These are phyloP conservation scores for Chauna torquata DNA, from an alignment of 2,113 vertebrate species.

Conservation along the genomic window DNA sequence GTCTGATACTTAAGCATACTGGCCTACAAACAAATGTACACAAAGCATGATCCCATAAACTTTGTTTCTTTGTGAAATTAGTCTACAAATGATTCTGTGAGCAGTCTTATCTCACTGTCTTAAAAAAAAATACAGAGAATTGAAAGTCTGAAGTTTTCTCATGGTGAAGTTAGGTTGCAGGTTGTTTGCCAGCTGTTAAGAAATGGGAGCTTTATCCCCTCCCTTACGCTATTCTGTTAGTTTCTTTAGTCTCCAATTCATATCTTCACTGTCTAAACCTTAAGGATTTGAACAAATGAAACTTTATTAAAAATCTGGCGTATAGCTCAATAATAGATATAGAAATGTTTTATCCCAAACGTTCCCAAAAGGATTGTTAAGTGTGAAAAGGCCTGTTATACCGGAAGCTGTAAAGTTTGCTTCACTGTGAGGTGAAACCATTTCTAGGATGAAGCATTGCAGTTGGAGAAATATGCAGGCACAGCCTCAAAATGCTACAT, in stretches of 20 bases:
- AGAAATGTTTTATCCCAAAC: background rate
- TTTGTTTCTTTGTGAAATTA: background rate
- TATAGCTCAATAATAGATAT: background rate
- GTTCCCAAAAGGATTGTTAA: background rate
- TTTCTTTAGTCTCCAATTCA: background rate
- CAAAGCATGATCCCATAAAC: background rate
- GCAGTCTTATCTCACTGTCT: background rate
- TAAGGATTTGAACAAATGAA: background rate
- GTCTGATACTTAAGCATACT: background rate
- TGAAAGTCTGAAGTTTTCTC: background rate
- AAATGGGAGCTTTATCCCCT: background rate
- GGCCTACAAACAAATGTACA: background rate
- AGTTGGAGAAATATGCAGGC: background rate
- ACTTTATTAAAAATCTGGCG: background rate
- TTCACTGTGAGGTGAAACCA: background rate
- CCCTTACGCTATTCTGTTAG: background rate
- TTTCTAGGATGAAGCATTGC: background rate
- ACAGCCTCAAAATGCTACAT: rapidly evolving
- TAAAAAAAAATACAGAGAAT: rapidly evolving
- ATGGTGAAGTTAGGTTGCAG: background rate
- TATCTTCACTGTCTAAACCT: background rate
- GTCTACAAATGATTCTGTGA: background rate
- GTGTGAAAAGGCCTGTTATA: background rate
- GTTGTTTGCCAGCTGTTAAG: background rate
- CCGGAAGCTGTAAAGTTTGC: background rate